phyloP scores from a whole-genome alignment of 2,797 vertebrate genomes.

The Anas bahamensis region DNA sequence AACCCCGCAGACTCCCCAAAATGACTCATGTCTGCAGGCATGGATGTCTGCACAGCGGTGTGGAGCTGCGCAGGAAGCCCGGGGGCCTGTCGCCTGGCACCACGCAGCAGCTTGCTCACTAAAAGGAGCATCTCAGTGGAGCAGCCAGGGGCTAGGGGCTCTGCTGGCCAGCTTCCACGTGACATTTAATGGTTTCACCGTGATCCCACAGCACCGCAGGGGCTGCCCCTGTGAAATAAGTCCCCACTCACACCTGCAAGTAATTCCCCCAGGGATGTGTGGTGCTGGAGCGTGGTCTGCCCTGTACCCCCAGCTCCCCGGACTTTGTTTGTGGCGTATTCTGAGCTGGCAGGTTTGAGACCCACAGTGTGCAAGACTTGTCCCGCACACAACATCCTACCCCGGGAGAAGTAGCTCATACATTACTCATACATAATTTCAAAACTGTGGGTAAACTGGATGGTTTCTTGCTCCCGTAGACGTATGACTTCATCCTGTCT shows the following conservation, averaged over 20 bases:
- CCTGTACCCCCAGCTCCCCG: rapidly evolving
- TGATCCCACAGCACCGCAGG: not conserved
- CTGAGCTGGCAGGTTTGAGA: not conserved
- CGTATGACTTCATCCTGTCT: slow-evolving; percentile 4
- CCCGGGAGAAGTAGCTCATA: not conserved
- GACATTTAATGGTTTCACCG: not conserved
- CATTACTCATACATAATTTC: slow-evolving; percentile 29
- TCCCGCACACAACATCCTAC: not conserved
- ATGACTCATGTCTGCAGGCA: slow-evolving; percentile 27
- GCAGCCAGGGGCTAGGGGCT: not conserved
- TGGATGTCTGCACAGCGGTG: not conserved
- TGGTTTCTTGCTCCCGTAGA: not conserved
- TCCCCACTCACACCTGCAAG: not conserved
- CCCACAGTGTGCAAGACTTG: not conserved
- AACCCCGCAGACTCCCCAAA: not conserved
- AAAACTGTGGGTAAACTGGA: slow-evolving; percentile 28
- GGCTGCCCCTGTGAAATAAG: rapidly evolving
- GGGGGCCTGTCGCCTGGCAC: not conserved
- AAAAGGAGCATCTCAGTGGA: not conserved
- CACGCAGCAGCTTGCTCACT: not conserved
- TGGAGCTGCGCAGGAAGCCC: rapidly evolving
- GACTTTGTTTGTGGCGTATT: not conserved
- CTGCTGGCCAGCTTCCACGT: not conserved
- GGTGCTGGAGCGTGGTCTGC: not conserved
- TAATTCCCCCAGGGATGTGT: not conserved